Base-by-base conservation (phyloP, 1,140 invertebrate species). In the Drosophila ironensis region DNA sequence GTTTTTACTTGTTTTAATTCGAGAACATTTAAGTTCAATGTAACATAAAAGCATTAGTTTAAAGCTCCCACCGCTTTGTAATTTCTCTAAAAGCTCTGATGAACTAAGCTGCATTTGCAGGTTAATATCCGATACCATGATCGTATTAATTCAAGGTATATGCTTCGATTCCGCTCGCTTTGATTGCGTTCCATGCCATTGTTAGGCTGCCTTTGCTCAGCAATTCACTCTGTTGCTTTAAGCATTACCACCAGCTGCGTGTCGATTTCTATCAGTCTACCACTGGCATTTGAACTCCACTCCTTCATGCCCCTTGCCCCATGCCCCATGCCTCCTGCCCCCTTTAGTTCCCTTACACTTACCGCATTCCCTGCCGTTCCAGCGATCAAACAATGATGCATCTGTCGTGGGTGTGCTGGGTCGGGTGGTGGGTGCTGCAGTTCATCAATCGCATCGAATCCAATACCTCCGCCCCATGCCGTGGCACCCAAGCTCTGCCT, bases 391-490 rank as follows among this genome's bases (percentile, higher is more conserved):
- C 27, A 30, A 9, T 11, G 27, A 22, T 59, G 19, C 24, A 41
- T 12, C 44, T 33, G 14, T 19, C 11, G 8, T 5, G 8, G 7
- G 42, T 27, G 20, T 40, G 27, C n/a, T n/a, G n/a, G n/a, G n/a
- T n/a, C n/a, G n/a, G n/a, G n/a, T n/a, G n/a, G n/a, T 30, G 51
- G 56, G 60, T 28, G 63, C 25, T 52, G 44, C 44, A 67, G 69
- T 48, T 71, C 53, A 81, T 81, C 76, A 80, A 81, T 80, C 59
- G 59, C 53, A 67, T 67, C 48, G 54, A 73, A 80, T 66, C 60
- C 52, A 75, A 75, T 80, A 57, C 75, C 38, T 64, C 53, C 54
- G n/a, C 16, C 48, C 75, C 37, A 16, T 50, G 45, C 38, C 28
- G 25, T 30, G 46, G 28, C 38, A 50, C 28, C 14, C 28, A 16